A percentile compares a stretch with the other conserved stretches of the same genome.
Evolutionary conservation across 2,888 invertebrate species (phyloP).

Genomic region (Lycaena phlaeas): DNA sequence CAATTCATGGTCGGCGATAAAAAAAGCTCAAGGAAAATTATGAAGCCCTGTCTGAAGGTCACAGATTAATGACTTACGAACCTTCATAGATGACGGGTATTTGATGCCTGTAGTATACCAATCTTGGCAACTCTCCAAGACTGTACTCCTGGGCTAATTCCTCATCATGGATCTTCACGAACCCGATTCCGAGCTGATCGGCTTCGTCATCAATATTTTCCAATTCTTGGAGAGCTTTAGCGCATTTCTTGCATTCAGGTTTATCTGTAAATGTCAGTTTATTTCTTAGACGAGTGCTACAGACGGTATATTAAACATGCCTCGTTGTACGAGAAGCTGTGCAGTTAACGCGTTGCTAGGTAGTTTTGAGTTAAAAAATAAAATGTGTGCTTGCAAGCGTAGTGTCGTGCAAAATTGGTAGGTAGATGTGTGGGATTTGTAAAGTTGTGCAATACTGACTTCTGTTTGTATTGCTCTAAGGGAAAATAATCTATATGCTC

Average conservation of each 20-base stretch:
- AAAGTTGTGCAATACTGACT: constrained; percentile 13
- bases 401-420: constrained; percentile 27
- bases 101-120: constrained; percentile 95
- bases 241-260: constrained; percentile 92
- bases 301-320: constrained; percentile 30
- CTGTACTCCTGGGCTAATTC: constrained; percentile 93
- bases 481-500: neutral
- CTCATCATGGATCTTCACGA: constrained; percentile 95
- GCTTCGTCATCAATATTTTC: constrained; percentile 97
- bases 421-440: constrained; percentile 17
- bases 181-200: constrained; percentile 93
- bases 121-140: constrained; percentile 87
- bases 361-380: constrained; percentile 42
- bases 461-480: constrained; percentile 9
- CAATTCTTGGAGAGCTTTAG: constrained; percentile 90
- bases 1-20: no score
- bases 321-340: constrained; percentile 49
- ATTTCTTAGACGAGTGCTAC: neutral
- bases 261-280: constrained; percentile 78
- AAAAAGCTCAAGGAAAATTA: no score
- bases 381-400: constrained; percentile 39
- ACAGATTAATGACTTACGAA: constrained; percentile 60
- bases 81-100: constrained; percentile 96
- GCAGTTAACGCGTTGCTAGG: constrained; percentile 54
- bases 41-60: constrained; percentile 27